Conservation (phyloP, 2,113 vertebrate genomes). For the Nicator chloris region DNA sequence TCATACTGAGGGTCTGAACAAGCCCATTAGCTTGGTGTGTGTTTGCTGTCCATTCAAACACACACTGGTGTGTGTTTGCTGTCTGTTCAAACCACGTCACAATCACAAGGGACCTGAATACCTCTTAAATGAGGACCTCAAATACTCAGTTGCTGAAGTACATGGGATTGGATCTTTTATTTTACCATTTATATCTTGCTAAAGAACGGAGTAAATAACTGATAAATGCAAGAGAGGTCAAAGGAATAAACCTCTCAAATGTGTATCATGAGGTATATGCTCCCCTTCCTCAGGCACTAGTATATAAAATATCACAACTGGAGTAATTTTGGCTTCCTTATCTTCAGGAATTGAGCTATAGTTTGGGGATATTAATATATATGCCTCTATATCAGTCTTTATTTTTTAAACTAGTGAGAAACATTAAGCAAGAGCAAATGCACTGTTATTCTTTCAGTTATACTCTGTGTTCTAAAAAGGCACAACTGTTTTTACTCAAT, state of each 20-base stretch:
- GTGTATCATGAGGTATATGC: background rate
- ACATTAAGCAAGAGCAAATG: background rate
- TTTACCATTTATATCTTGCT: background rate
- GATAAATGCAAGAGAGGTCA: background rate
- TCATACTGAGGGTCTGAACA: background rate
- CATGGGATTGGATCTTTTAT: background rate
- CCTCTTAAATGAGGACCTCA: background rate
- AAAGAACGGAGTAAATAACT: background rate
- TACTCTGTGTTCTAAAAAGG: background rate
- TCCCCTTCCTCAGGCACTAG: background rate
- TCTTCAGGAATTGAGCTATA: background rate
- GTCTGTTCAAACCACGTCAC: background rate
- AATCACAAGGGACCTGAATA: accelerated
- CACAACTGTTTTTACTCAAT: background rate
- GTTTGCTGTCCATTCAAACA: background rate
- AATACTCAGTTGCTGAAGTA: background rate
- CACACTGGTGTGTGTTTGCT: background rate
- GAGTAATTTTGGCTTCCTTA: background rate
- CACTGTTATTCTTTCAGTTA: background rate
- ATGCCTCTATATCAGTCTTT: background rate
- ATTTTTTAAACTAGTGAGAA: background rate
- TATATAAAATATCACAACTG: background rate
- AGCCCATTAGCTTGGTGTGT: background rate
- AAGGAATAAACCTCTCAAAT: background rate
- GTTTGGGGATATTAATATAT: background rate